Base-by-base conservation (phyloP, 2,888 invertebrate genomes). In the Epiblema foenella region DNA sequence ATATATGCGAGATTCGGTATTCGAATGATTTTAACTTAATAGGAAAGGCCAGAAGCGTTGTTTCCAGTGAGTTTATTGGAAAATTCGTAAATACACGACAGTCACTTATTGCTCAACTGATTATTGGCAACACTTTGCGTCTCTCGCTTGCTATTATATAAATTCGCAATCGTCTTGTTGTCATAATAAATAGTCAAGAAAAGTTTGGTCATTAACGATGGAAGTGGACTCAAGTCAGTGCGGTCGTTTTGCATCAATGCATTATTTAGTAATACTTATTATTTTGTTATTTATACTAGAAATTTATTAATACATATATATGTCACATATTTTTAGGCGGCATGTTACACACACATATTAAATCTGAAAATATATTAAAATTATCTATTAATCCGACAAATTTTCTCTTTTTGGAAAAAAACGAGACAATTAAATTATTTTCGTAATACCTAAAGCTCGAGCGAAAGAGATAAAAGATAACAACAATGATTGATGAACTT, bases 1-100 rank as follows among this genome's bases (percentile, higher is more conserved):
- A 80, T 63, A 83, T 82, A 80, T 29, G 74, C 74, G 66, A 68
- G 62, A 57, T 65, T 52, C 52, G 37, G 62, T 56, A 17, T 62
- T n/a, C 52, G 10, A 52, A 57, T 33, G 37, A 66, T 70, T 65
- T 59, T 60, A 46, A 60, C 62, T 18, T 68, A 46, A 42, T n/a
- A 49, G 29, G 33, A 24, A n/a, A 9, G 62, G 29, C 12, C 42
- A 17, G 46, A 42, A 68, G 68, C 17, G 59, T 18, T 24, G 54
- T 56, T 56, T 60, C 62, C 68, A 69, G 62, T 33, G 29, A 24
- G 56, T 69, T 69, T 37, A 46, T 20, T 52, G n/a, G 18, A 37
- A 20, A 64, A 11, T 18, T 1, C 4, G 12, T 18, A 49, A 29
- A 11, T 20, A 10, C 37, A 39, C n/a, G 64, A 49, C 29, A 62